These are phyloP conservation scores for Lymantria monacha DNA, from an alignment of 2,888 invertebrate genomes.

Conservation along the genomic window DNA sequence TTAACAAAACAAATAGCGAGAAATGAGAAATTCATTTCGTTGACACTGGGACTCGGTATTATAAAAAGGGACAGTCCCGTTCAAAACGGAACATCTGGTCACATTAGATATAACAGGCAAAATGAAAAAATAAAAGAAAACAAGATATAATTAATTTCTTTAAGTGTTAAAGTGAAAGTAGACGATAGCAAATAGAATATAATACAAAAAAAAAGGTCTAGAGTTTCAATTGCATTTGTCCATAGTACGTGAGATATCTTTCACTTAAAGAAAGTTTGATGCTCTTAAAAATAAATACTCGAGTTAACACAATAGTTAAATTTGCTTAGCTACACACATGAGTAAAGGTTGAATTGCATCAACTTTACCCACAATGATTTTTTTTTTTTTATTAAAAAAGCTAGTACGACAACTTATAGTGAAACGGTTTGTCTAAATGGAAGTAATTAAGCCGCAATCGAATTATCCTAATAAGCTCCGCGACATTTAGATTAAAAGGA, in stretches of 20 bases:
- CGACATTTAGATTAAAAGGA: no score
- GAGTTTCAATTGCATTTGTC: slow-evolving; percentile 34
- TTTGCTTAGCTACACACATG: slow-evolving; percentile 11
- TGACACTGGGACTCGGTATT: no score
- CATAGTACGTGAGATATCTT: slow-evolving; percentile 35
- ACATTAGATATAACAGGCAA: no score
- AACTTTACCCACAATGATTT: neutral
- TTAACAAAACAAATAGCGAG: no score
- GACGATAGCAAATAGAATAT: slow-evolving; percentile 22
- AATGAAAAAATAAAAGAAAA: no score
- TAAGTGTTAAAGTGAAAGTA: slow-evolving; percentile 29
- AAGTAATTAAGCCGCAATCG: neutral
- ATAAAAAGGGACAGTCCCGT: no score
- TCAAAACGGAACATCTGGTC: no score
- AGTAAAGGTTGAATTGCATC: neutral
- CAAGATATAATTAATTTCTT: slow-evolving; percentile 14
- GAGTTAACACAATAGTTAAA: slow-evolving; percentile 10
- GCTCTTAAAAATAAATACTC: slow-evolving; percentile 5
- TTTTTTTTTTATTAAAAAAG: neutral
- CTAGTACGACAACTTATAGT: neutral
- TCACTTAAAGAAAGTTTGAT: slow-evolving; percentile 31
- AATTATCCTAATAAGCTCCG: no score
- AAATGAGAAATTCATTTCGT: no score
- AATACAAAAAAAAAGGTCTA: slow-evolving; percentile 23
- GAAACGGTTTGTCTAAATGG: neutral